Conservation (phyloP, 2,113 vertebrate genomes). For the Tenrec ecaudatus region DNA sequence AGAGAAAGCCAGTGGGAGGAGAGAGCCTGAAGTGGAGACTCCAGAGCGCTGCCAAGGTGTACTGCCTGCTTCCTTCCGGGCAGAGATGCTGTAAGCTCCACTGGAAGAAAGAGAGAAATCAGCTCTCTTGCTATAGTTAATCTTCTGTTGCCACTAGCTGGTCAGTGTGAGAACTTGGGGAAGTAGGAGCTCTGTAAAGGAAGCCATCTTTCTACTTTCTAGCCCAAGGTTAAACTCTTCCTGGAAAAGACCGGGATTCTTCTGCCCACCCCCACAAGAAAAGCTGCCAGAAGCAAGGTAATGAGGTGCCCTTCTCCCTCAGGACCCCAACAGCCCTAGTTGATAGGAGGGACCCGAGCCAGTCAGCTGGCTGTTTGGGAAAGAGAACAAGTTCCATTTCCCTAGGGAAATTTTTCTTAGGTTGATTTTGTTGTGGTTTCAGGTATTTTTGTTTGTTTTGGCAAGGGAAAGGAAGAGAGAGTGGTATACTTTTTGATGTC, state of each 20-base stretch:
- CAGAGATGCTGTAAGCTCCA: constrained; percentile 34
- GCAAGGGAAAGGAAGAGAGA: background rate
- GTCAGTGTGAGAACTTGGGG: constrained; percentile 85
- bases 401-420: background rate
- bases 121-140: constrained; percentile 84
- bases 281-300: background rate
- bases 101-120: background rate
- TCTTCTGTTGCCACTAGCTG: constrained; percentile 91
- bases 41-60: background rate
- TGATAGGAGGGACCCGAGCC: background rate
- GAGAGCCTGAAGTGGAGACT: accelerated
- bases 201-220: background rate
- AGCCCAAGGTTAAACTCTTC: background rate
- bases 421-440: no score
- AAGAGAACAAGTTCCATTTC: constrained; percentile 45
- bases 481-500: accelerated
- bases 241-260: constrained; percentile 9
- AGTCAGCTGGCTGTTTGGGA: background rate
- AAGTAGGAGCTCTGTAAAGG: constrained; percentile 67
- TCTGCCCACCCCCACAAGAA: background rate
- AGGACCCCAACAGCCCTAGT: background rate
- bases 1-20: background rate
- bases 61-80: constrained; percentile 61
- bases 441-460: background rate
- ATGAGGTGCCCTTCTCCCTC: background rate